Conservation (phyloP, 2,888 invertebrate species). For the Rhingia rostrata region DNA sequence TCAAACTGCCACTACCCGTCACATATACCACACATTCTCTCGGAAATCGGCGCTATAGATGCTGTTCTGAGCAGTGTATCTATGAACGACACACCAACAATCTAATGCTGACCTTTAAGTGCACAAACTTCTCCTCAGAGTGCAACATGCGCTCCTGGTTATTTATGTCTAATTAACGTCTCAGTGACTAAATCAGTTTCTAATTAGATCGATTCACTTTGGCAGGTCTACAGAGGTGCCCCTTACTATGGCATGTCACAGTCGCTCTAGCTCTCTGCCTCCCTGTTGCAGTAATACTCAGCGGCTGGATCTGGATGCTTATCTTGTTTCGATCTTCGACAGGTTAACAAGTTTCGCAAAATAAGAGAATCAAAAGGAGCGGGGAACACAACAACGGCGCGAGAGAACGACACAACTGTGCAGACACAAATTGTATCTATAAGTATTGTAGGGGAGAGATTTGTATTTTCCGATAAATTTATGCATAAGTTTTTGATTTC, state of each 20-base stretch:
- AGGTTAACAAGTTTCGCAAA: slow-evolving; percentile 71
- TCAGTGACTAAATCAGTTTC: slow-evolving; percentile 67
- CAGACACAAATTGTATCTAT: slow-evolving; percentile 42
- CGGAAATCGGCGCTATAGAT: not conserved
- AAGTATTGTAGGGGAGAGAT: slow-evolving; percentile 50
- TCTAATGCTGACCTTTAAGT: slow-evolving; percentile 60
- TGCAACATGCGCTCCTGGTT: slow-evolving; percentile 60
- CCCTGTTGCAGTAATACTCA: slow-evolving; percentile 49
- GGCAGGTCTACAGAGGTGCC: slow-evolving; percentile 39
- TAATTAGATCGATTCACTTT: slow-evolving; percentile 70
- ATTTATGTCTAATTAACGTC: slow-evolving; percentile 74
- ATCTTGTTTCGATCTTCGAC: slow-evolving; percentile 66
- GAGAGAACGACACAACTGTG: slow-evolving; percentile 33
- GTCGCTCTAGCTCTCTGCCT: not conserved
- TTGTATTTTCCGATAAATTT: slow-evolving; percentile 65
- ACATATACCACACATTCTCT: slow-evolving; percentile 44
- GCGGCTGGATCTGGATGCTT: slow-evolving; percentile 32
- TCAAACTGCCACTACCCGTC: not conserved
- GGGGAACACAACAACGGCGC: not conserved
- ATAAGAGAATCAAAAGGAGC: slow-evolving; percentile 39
- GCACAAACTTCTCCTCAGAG: slow-evolving; percentile 30
- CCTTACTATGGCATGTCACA: slow-evolving; percentile 9
- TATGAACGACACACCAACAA: slow-evolving; percentile 16
- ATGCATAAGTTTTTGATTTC: slow-evolving; percentile 62
- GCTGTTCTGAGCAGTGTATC: not conserved